phyloP scores from a whole-genome alignment of 2,113 vertebrate genomes.

The Saccopteryx bilineata region DNA sequence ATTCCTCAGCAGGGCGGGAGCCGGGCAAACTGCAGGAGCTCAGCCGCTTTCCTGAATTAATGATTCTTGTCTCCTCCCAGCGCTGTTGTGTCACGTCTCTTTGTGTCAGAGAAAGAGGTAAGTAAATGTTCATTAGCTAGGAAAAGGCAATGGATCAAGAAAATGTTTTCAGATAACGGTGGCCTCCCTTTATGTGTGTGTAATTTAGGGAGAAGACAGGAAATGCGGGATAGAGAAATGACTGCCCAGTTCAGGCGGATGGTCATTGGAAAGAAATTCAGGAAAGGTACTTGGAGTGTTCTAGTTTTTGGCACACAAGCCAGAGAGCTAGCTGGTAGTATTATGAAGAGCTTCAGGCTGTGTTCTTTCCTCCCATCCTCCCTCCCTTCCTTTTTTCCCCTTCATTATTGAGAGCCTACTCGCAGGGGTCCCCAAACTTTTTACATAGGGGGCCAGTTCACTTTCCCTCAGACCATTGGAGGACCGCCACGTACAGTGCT shows the following conservation, averaged over 20 bases:
- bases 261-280: not conserved
- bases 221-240: conserved; percentile 23
- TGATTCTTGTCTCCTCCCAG: conserved; percentile 39
- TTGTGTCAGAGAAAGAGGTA: conserved; percentile 47
- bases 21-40: not conserved
- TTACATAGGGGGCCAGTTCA: too few species aligned
- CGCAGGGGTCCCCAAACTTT: too few species aligned
- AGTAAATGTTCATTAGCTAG: conserved; percentile 21
- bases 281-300: not conserved
- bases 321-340: too few species aligned
- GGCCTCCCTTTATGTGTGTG: not conserved
- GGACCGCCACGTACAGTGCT: too few species aligned
- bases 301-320: not conserved
- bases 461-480: too few species aligned
- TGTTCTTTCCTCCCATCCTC: not conserved
- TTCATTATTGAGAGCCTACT: not conserved
- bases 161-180: conserved; percentile 51
- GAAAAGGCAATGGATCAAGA: conserved; percentile 14
- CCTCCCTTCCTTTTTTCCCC: too few species aligned
- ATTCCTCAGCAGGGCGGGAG: conserved; percentile 2
- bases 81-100: not conserved
- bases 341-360: not conserved
- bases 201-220: conserved; percentile 13
- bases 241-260: not conserved
- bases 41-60: conserved; percentile 56